Conservation (phyloP, 2,797 vertebrate species). For the Sebastes jordani region DNA sequence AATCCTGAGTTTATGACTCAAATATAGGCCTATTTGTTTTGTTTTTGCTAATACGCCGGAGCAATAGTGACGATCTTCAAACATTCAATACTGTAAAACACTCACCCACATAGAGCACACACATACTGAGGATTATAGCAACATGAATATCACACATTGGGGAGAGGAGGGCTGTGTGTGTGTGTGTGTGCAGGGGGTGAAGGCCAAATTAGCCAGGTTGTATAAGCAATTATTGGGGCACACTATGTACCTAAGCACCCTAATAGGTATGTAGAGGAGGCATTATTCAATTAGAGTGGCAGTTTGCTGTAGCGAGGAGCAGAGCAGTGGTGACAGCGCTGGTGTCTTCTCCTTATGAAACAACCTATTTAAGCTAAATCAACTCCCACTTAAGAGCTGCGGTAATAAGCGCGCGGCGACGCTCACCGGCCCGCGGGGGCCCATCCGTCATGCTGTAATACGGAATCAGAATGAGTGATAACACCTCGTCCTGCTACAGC, state of each 20-base stretch:
- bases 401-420: slow-evolving; percentile 89
- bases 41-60: slow-evolving; percentile 49
- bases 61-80: slow-evolving; percentile 39
- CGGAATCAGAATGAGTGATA: slow-evolving; percentile 95
- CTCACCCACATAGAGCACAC: slow-evolving; percentile 17
- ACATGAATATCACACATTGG: slow-evolving; percentile 66
- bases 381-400: slow-evolving; percentile 93
- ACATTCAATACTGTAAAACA: slow-evolving; percentile 52
- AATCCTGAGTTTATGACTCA: slow-evolving; percentile 64
- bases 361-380: slow-evolving; percentile 96
- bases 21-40: slow-evolving; percentile 63
- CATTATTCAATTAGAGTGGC: slow-evolving; percentile 92
- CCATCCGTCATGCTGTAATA: slow-evolving; percentile 95
- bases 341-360: slow-evolving; percentile 90
- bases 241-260: slow-evolving; percentile 83
- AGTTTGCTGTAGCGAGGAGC: slow-evolving; percentile 83
- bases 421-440: slow-evolving; percentile 88
- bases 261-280: slow-evolving; percentile 85
- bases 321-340: slow-evolving; percentile 84
- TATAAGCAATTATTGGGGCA: slow-evolving; percentile 84
- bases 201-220: slow-evolving; percentile 82
- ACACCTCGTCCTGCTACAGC: slow-evolving; percentile 84
- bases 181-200: slow-evolving; percentile 57
- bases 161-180: slow-evolving; percentile 21
- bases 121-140: slow-evolving; percentile 49